phyloP scores from a whole-genome alignment of 2,113 vertebrate species.

The Pycnonotus jocosus region DNA sequence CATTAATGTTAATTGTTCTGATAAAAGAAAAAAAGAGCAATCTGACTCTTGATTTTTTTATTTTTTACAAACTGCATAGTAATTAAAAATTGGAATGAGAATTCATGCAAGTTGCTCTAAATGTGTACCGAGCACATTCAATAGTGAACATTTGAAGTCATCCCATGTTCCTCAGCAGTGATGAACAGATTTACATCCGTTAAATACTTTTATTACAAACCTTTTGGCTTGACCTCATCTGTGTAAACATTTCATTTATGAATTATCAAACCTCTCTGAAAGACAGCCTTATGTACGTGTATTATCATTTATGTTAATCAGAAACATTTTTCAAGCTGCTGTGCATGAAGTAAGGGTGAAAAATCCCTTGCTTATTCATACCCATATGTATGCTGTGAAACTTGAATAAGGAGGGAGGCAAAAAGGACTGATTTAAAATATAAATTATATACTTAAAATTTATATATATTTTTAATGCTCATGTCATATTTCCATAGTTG shows the following conservation, averaged over 20 bases:
- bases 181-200: slow-evolving; percentile 41
- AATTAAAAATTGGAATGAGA: slow-evolving; percentile 53
- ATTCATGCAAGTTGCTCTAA: background rate
- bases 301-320: slow-evolving; percentile 1
- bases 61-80: slow-evolving; percentile 18
- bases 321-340: slow-evolving; percentile 33
- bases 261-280: slow-evolving; percentile 23
- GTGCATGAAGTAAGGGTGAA: slow-evolving; percentile 5
- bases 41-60: slow-evolving; percentile 25
- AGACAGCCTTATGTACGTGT: background rate
- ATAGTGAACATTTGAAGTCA: slow-evolving; percentile 2
- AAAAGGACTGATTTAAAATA: background rate
- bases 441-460: background rate
- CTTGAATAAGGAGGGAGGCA: background rate
- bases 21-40: slow-evolving; percentile 45
- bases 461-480: background rate
- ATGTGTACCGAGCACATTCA: background rate
- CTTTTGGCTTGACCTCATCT: slow-evolving; percentile 34
- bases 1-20: slow-evolving; percentile 41
- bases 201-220: slow-evolving; percentile 4
- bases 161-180: background rate
- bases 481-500: background rate
- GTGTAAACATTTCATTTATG: background rate
- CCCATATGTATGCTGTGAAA: slow-evolving; percentile 11
- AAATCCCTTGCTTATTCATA: slow-evolving; percentile 21